These are phyloP conservation scores for Coilia nasus DNA, from an alignment of 2,797 vertebrate genomes.

Conservation along the genomic window DNA sequence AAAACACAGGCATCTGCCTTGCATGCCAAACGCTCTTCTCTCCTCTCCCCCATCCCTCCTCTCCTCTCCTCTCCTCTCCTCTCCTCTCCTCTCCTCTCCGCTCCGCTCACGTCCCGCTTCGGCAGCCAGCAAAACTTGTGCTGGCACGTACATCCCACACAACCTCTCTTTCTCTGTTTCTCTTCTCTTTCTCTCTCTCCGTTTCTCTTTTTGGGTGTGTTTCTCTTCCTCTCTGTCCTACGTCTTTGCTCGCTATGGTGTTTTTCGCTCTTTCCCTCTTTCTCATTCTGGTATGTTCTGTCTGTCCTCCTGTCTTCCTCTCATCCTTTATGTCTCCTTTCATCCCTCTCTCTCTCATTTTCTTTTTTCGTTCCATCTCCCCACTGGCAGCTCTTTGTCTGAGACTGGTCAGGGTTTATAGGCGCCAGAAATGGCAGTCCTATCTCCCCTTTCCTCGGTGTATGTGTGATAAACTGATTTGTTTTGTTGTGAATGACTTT, in stretches of 20 bases:
- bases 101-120: not conserved
- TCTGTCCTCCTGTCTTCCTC: not conserved
- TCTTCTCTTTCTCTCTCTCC: conserved; percentile 37
- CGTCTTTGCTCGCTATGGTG: not conserved
- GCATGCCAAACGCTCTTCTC: conserved; percentile 60
- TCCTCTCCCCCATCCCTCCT: not conserved
- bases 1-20: conserved; percentile 74
- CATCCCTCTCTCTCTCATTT: not conserved
- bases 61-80: not conserved
- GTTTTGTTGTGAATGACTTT: conserved; percentile 22
- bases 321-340: not conserved
- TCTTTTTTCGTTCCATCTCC: not conserved
- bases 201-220: not conserved
- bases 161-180: not conserved
- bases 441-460: not conserved
- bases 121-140: conserved; percentile 3
- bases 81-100: conserved; percentile 14
- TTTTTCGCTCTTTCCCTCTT: conserved; percentile 28
- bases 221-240: not conserved
- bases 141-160: not conserved
- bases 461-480: conserved; percentile 11
- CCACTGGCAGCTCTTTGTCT: not conserved
- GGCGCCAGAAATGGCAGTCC: not conserved
- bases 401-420: not conserved
- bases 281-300: not conserved